phyloP scores from a whole-genome alignment of 1,140 invertebrate species.

The Charaxes varanes region DNA sequence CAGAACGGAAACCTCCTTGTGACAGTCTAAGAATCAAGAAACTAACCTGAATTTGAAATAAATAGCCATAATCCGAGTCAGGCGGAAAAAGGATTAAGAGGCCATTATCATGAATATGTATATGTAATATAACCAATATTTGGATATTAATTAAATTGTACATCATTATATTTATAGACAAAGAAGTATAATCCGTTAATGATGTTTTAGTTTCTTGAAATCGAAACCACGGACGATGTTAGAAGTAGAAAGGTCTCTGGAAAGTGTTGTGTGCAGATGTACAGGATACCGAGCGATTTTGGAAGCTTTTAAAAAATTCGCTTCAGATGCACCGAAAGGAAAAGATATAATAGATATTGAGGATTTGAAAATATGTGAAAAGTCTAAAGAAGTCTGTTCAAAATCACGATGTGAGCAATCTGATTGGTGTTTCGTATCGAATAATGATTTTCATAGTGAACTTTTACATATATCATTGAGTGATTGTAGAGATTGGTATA shows the following conservation, averaged over 20 bases:
- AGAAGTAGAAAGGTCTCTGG: slow-evolving; percentile 81
- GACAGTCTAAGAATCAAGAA: too few relatives aligned
- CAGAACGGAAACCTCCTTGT: too few relatives aligned
- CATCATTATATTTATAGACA: too few relatives aligned
- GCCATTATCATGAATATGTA: too few relatives aligned
- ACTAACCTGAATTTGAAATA: too few relatives aligned
- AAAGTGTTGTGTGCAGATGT: slow-evolving; percentile 86
- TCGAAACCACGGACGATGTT: slow-evolving; percentile 58
- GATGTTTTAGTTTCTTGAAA: slow-evolving; percentile 55
- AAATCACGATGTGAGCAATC: slow-evolving; percentile 28
- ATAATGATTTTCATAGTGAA: slow-evolving; percentile 22
- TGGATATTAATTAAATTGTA: too few relatives aligned
- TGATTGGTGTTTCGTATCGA: slow-evolving; percentile 46
- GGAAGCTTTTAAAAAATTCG: slow-evolving; percentile 83
- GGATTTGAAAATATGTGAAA: slow-evolving; percentile 37
- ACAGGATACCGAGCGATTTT: slow-evolving; percentile 88
- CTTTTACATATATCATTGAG: slow-evolving; percentile 32
- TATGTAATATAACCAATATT: too few relatives aligned
- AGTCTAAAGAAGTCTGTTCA: slow-evolving; percentile 19
- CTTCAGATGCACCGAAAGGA: slow-evolving; percentile 70
- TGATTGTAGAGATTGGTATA: slow-evolving; percentile 40
- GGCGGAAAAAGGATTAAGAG: too few relatives aligned
- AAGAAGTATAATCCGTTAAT: too few relatives aligned
- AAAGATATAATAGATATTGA: slow-evolving; percentile 44
- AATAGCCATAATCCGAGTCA: too few relatives aligned